Evolutionary conservation across 1,140 invertebrate genomes (phyloP).

Genomic region (Ladona fulva): DNA sequence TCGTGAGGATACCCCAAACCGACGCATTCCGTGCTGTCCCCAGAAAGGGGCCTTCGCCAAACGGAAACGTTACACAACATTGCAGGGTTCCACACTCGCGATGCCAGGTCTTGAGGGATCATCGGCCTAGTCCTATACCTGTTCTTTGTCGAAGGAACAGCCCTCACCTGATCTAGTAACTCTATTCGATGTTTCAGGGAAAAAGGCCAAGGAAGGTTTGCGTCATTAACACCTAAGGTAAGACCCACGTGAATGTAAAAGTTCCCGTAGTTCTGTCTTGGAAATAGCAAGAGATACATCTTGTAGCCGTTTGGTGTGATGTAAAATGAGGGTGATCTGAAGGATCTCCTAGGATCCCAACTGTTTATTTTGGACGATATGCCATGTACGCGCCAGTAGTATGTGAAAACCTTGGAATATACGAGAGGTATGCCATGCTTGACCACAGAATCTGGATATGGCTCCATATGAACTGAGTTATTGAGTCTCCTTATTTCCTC

Average conservation of each 20-base stretch:
- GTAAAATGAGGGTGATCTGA: conserved; percentile 39
- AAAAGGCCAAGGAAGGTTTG: conserved; percentile 39
- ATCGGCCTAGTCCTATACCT: neutral
- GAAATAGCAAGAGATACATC: conserved; percentile 37
- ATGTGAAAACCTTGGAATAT: conserved; percentile 32
- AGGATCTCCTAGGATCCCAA: conserved; percentile 34
- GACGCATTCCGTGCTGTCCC: conserved; percentile 41
- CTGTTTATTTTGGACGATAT: conserved; percentile 34
- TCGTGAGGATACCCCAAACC: conserved; percentile 38
- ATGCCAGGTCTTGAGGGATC: conserved; percentile 32
- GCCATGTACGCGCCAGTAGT: conserved; percentile 37
- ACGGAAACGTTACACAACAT: conserved; percentile 37
- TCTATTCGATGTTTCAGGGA: conserved; percentile 32
- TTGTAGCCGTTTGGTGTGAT: conserved; percentile 31
- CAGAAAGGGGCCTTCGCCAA: conserved; percentile 35
- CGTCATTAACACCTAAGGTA: conserved; percentile 30
- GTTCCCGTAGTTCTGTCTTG: conserved; percentile 31
- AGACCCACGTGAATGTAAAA: conserved; percentile 38
- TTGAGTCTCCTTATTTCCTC: neutral
- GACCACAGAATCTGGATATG: neutral
- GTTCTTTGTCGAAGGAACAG: neutral
- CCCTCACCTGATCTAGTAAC: conserved; percentile 35
- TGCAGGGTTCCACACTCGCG: conserved; percentile 40
- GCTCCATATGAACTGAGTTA: neutral
- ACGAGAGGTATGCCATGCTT: too few relatives aligned